Base-by-base conservation (phyloP, 1,140 invertebrate species). In the Cardiocondyla obscurior region DNA sequence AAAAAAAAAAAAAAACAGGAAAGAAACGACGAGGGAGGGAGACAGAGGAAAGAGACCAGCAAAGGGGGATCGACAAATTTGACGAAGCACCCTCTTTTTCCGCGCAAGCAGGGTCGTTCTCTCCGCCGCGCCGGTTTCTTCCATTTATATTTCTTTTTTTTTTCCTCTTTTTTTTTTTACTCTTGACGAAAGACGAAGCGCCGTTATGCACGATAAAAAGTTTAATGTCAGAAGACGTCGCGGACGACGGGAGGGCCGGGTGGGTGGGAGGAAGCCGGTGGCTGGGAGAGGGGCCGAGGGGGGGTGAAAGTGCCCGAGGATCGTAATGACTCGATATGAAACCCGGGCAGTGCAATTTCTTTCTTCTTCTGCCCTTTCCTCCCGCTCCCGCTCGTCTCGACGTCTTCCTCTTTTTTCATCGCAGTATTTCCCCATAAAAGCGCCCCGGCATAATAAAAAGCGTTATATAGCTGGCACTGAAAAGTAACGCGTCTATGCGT, bases 251-350 rank as follows among this genome's bases (percentile, higher is more conserved):
- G 12, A 62, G 73, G 28, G 42, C n/a, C 12, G 19, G 22, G 14
- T 6, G 22, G 53, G 72, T 12, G 42, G 19, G 49, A 25, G 44
- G 28, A 46, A 53, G 73, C 25, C 28, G 60, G 73, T 60, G 58
- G 79, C 86, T 86, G 86, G 84, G 88, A 88, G 81, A 79, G 77
- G 64, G 77, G 30, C n/a, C n/a, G 55, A 69, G 22, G 36, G 44
- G 81, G 86, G 85, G 81, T 84, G 87, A 89, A 92, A 90, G 91
- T 90, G 84, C 89, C 82, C 87, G 90, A 88, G 89, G 90, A 87
- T 90, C 90, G 91, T 92, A 93, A 93, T 92, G 92, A 93, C 91
- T 91, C 91, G 92, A 93, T 93, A 91, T 92, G 91, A 93, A 93
- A 91, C 90, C 92, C 90, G 86, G 88, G 86, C 86, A 90, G 90